Conservation (phyloP, 2,888 invertebrate genomes). For the Lasioglossum villosulum region DNA sequence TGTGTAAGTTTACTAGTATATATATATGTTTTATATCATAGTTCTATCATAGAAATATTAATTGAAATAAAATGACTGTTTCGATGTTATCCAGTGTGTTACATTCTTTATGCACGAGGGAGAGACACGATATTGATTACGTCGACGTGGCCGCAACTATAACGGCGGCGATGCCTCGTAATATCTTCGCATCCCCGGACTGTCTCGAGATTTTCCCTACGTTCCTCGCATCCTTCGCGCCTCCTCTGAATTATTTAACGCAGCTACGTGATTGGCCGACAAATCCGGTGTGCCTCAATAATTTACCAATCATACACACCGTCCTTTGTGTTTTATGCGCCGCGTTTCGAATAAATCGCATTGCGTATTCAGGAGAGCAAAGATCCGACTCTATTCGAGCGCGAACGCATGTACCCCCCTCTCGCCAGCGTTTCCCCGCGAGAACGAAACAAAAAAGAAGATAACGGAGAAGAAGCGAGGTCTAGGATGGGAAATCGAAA, state of each 20-base stretch:
- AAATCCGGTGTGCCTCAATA: slow-evolving; percentile 82
- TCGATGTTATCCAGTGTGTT: slow-evolving; percentile 74
- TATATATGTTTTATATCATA: slow-evolving; percentile 77
- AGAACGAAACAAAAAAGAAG: slow-evolving; percentile 22
- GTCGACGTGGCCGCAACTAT: slow-evolving; percentile 8
- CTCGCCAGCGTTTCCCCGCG: slow-evolving; percentile 48
- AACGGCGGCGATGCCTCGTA: slow-evolving; percentile 43
- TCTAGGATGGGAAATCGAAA: slow-evolving; percentile 40
- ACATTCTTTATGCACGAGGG: neutral
- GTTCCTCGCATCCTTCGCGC: slow-evolving; percentile 64
- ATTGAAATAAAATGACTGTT: slow-evolving; percentile 77
- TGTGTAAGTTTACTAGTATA: slow-evolving; percentile 67
- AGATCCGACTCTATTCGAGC: slow-evolving; percentile 79
- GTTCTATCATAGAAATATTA: slow-evolving; percentile 74
- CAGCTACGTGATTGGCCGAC: slow-evolving; percentile 83
- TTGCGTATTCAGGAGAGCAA: slow-evolving; percentile 84
- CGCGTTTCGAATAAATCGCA: slow-evolving; percentile 83
- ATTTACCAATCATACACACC: slow-evolving; percentile 84
- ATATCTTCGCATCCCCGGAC: slow-evolving; percentile 40
- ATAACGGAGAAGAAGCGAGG: slow-evolving; percentile 29
- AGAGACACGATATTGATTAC: slow-evolving; percentile 20
- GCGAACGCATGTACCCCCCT: slow-evolving; percentile 74
- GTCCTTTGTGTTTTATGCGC: slow-evolving; percentile 81
- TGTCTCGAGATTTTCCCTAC: slow-evolving; percentile 41
- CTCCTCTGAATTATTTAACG: slow-evolving; percentile 82